phyloP scores from a whole-genome alignment of 2,113 vertebrate species.

The Rhabdomys dilectus region DNA sequence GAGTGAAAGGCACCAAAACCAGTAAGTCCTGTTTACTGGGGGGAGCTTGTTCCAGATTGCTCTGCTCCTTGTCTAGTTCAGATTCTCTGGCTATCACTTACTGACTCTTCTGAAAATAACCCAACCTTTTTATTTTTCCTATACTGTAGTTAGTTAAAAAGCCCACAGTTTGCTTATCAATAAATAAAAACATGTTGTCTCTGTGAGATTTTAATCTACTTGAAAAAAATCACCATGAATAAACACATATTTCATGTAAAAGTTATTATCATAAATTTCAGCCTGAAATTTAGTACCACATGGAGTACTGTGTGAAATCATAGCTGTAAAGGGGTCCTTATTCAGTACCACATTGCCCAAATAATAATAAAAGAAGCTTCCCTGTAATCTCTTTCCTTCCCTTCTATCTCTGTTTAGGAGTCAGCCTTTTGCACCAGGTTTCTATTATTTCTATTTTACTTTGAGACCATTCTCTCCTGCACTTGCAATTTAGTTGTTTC shows the following conservation, averaged over 20 bases:
- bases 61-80: neutral
- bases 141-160: neutral
- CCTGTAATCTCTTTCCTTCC: neutral
- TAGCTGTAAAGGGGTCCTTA: neutral
- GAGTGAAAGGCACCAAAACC: neutral
- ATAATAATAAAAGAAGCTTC: neutral
- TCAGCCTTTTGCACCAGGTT: neutral
- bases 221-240: neutral
- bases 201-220: neutral
- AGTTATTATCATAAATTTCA: slow-evolving; percentile 27
- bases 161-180: neutral
- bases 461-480: neutral
- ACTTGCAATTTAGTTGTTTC: neutral
- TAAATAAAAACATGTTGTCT: neutral
- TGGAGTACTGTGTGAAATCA: neutral
- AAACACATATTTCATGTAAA: slow-evolving; percentile 11
- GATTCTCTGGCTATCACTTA: neutral
- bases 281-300: neutral
- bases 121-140: neutral
- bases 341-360: neutral
- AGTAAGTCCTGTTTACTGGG: neutral
- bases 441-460: neutral
- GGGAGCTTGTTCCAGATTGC: neutral
- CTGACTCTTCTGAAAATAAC: neutral
- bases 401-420: neutral